A percentile compares a stretch with the other conserved stretches of the same genome.
These are phyloP conservation scores for Leucoptera coffeella DNA, from an alignment of 2,888 invertebrate species.

Conservation along the genomic window DNA sequence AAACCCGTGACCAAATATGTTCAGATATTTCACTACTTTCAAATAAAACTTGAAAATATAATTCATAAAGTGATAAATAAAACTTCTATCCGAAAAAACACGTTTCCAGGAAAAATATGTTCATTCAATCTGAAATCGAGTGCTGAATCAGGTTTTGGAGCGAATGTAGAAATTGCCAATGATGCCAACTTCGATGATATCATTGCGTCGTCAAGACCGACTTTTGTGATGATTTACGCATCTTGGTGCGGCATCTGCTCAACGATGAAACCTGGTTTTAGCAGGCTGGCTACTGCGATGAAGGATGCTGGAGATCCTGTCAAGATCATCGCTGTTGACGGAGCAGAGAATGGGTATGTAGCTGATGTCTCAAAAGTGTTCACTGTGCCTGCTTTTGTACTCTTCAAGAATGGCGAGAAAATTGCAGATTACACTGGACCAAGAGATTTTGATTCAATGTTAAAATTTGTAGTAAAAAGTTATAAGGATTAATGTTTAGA, in stretches of 20 bases:
- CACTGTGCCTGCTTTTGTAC: constrained; percentile 64
- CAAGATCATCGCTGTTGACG: constrained; percentile 58
- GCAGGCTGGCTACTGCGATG: constrained; percentile 45
- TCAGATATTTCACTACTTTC: too few species aligned
- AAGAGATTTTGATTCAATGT: constrained; percentile 48
- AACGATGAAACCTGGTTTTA: constrained; percentile 61
- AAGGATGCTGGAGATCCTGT: constrained; percentile 23
- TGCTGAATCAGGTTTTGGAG: constrained; percentile 33
- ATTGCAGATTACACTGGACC: constrained; percentile 53
- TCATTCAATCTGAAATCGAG: too few species aligned
- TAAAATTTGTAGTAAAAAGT: constrained; percentile 48
- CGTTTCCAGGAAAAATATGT: too few species aligned
- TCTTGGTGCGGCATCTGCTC: constrained; percentile 73
- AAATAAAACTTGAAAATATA: too few species aligned
- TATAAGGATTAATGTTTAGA: too few species aligned
- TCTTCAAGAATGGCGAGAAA: constrained; percentile 47
- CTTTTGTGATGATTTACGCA: constrained; percentile 73
- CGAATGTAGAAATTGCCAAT: constrained; percentile 40
- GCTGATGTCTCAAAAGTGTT: constrained; percentile 55
- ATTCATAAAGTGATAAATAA: too few species aligned
- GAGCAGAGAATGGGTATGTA: constrained; percentile 53
- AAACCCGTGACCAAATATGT: too few species aligned
- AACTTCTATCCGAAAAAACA: too few species aligned
- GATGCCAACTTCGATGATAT: constrained; percentile 56
- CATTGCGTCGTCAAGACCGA: constrained; percentile 52